These are phyloP conservation scores for Leptinotarsa defecta DNA, from an alignment of 1,140 invertebrate genomes.

Conservation along the genomic window DNA sequence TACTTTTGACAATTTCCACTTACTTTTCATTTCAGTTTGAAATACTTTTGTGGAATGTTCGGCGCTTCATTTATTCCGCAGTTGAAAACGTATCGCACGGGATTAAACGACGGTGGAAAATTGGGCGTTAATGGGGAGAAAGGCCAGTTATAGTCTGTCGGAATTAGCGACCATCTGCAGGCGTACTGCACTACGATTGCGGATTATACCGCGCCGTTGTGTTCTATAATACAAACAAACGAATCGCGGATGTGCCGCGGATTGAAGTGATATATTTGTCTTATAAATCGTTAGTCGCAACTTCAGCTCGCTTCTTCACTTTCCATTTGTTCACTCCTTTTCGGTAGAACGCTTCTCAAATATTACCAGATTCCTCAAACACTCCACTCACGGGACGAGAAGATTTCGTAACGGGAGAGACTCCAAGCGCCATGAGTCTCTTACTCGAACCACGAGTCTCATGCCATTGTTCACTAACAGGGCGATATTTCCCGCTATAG, in stretches of 20 bases:
- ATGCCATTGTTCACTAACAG: no score
- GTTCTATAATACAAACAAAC: slow-evolving; percentile 41
- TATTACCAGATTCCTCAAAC: slow-evolving; percentile 17
- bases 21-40: slow-evolving; percentile 9
- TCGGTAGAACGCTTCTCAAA: slow-evolving; percentile 16
- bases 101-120: slow-evolving; percentile 33
- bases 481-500: no score
- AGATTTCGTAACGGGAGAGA: no score
- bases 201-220: slow-evolving; percentile 35
- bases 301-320: slow-evolving; percentile 15
- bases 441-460: no score
- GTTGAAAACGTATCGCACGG: slow-evolving; percentile 25
- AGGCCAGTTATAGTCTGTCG: slow-evolving; percentile 33
- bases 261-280: slow-evolving; percentile 45
- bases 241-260: slow-evolving; percentile 32
- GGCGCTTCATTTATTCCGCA: slow-evolving; percentile 20
- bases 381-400: no score
- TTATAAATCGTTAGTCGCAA: slow-evolving; percentile 40
- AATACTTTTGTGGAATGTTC: slow-evolving; percentile 27
- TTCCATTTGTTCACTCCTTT: slow-evolving; percentile 18
- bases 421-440: no score
- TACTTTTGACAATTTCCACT: slow-evolving; percentile 26
- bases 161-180: slow-evolving; percentile 43
- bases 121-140: slow-evolving; percentile 28
- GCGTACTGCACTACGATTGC: slow-evolving; percentile 42